Base-by-base conservation (phyloP, 2,888 invertebrate species). In the Lordiphosa fenestrarum region DNA sequence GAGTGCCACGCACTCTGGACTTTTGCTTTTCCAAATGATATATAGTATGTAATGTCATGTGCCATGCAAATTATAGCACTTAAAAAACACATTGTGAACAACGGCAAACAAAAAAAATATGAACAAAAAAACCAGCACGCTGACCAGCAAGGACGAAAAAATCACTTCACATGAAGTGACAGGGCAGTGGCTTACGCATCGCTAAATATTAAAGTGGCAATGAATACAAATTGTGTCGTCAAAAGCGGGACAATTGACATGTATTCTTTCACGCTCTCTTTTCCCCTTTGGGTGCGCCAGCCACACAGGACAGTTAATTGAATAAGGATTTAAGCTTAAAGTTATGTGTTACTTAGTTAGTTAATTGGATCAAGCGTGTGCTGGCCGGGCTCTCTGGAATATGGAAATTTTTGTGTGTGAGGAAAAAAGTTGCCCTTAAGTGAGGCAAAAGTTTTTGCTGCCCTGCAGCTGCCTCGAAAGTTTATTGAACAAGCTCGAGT, bases 181-280 rank as follows among this genome's bases (percentile, higher is more conserved):
- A 25, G 37, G 63, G 35, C 46, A 52, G 35, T 37, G 59, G 44
- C 63, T 54, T 56, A 66, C 72, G 71, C 72, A 69, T 55, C 50
- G 66, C 69, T 71, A 66, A 72, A 72, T 69, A 72, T 72, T 71
- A 58, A 69, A 71, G 66, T 66, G 72, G 71, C 71, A 66, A 71
- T 71, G 71, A 71, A 68, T 71, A 71, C 71, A 71, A 58, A 71
- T 69, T 62, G 72, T 62, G 53, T 71, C 59, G 58, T 66, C 59
- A 69, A 59, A 63, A 53, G 62, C 40, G 6, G 23, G 9, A 12
- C 42, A 59, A 49, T 42, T 42, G 7, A 10, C 25, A 7, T 25
- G 25, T 25, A 12, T 41, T 53, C 38, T 46, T 49, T 46, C 9
- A 23, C 5, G 9, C 19, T 40, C 33, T n/a, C 19, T 13, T 4